phyloP scores from a whole-genome alignment of 2,888 invertebrate genomes.

The Rhimphoctona megacephalus region DNA sequence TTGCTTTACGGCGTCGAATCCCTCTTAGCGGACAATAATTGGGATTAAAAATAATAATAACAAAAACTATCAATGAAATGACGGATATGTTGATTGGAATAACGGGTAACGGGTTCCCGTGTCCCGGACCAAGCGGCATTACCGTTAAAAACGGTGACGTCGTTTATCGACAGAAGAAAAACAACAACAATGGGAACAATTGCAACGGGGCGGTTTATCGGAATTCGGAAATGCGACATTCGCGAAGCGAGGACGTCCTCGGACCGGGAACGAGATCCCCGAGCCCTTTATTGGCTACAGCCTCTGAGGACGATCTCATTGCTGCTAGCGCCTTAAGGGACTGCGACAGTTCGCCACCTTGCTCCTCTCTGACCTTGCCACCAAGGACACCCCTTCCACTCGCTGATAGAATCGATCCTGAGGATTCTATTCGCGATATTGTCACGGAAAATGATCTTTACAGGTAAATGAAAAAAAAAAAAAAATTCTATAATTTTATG shows the following conservation, averaged over 20 bases:
- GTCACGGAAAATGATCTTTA: slow-evolving; percentile 88
- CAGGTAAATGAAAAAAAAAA: slow-evolving; percentile 82
- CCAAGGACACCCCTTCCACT: slow-evolving; percentile 76
- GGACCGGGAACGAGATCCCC: slow-evolving; percentile 78
- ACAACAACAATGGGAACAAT: slow-evolving; percentile 30
- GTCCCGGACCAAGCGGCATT: slow-evolving; percentile 62
- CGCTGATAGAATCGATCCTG: slow-evolving; percentile 87
- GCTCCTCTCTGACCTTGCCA: slow-evolving; percentile 70
- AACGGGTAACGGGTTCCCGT: slow-evolving; percentile 71
- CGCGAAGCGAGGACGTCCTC: slow-evolving; percentile 82
- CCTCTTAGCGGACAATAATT: background rate
- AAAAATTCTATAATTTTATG: no score
- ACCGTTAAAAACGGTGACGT: slow-evolving; percentile 68
- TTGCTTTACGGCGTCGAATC: background rate
- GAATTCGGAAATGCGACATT: slow-evolving; percentile 82
- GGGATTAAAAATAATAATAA: background rate
- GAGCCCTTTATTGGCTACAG: slow-evolving; percentile 77
- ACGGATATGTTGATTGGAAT: slow-evolving; percentile 77
- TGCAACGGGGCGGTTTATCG: slow-evolving; percentile 73
- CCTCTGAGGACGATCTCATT: slow-evolving; percentile 82
- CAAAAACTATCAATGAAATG: slow-evolving; percentile 64
- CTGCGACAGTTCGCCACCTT: slow-evolving; percentile 64
- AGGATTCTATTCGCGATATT: slow-evolving; percentile 88
- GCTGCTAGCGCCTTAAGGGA: slow-evolving; percentile 80
- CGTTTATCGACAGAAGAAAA: slow-evolving; percentile 69